phyloP scores from a whole-genome alignment of 2,113 vertebrate genomes.

The Sinocyclocheilus rhinocerous region DNA sequence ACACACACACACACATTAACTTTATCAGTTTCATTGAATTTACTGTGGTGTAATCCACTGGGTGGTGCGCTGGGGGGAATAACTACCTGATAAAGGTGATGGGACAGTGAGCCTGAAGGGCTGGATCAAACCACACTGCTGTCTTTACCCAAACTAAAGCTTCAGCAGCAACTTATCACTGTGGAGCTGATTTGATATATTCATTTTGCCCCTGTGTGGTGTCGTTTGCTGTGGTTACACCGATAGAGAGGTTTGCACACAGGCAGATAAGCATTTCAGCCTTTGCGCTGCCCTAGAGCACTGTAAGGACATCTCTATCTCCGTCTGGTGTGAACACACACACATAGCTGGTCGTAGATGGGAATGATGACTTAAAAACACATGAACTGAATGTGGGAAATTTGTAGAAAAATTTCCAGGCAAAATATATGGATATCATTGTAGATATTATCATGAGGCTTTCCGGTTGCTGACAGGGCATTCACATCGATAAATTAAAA shows the following conservation, averaged over 20 bases:
- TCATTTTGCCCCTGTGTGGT: conserved; percentile 54
- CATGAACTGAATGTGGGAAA: neutral
- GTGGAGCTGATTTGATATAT: conserved; percentile 59
- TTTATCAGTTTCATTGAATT: conserved; percentile 49
- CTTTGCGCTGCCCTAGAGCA: conserved; percentile 58
- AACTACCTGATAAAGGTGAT: conserved; percentile 56
- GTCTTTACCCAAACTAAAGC: conserved; percentile 37
- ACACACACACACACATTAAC: conserved; percentile 45
- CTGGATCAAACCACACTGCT: conserved; percentile 53
- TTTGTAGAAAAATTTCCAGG: neutral
- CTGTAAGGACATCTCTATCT: conserved; percentile 33
- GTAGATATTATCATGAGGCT: neutral
- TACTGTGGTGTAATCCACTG: conserved; percentile 53
- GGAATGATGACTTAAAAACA: neutral
- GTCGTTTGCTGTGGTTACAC: conserved; percentile 10
- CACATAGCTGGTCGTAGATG: neutral
- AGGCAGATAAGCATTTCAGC: conserved; percentile 66
- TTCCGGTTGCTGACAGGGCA: neutral
- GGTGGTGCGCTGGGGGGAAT: conserved; percentile 9
- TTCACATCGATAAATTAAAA: neutral
- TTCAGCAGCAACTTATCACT: conserved; percentile 59
- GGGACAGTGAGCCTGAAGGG: conserved; percentile 29
- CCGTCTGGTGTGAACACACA: conserved; percentile 1
- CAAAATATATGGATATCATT: neutral
- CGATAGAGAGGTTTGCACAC: conserved; percentile 46